These are phyloP conservation scores for Sinopyrophorus schimmeli DNA, from an alignment of 2,888 invertebrate genomes.

Conservation along the genomic window DNA sequence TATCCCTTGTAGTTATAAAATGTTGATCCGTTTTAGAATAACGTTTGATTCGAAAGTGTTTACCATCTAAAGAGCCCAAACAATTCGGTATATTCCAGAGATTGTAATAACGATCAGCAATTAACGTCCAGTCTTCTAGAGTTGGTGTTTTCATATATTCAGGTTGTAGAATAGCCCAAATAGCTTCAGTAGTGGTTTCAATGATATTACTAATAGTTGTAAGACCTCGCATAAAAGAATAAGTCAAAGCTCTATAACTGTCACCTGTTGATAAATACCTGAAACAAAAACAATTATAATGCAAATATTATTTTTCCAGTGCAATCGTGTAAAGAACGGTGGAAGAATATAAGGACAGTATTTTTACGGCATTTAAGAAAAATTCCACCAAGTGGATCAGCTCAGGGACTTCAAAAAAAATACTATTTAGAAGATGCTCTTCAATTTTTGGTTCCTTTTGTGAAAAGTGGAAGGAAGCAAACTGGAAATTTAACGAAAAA, in stretches of 20 bases:
- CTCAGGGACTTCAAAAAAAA: background rate
- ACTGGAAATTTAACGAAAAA: constrained; percentile 1
- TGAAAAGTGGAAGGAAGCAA: background rate
- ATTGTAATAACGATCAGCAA: constrained; percentile 17
- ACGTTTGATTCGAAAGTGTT: constrained; percentile 27
- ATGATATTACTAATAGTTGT: constrained; percentile 7
- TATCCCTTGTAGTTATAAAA: constrained; percentile 21
- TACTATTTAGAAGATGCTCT: constrained; percentile 6
- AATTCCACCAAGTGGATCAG: constrained; percentile 5
- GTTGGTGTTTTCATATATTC: constrained; percentile 14
- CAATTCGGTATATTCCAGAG: constrained; percentile 35
- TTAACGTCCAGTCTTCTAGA: constrained; percentile 24
- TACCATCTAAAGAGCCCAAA: constrained; percentile 29
- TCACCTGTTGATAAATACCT: constrained; percentile 9
- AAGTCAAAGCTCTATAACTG: constrained; percentile 1
- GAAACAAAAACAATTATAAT: too few species aligned
- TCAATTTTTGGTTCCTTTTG: constrained; percentile 2
- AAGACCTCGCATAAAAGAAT: constrained; percentile 6
- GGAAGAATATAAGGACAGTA: constrained; percentile 8
- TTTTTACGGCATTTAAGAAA: constrained; percentile 5
- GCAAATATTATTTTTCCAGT: constrained; percentile 7
- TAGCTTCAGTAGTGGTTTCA: constrained; percentile 9
- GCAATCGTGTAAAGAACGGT: constrained; percentile 6
- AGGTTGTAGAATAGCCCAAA: constrained; percentile 12
- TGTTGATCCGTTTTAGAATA: constrained; percentile 10